Evolutionary conservation across 2,797 vertebrate genomes (phyloP).

Genomic region (Pygocentrus nattereri): DNA sequence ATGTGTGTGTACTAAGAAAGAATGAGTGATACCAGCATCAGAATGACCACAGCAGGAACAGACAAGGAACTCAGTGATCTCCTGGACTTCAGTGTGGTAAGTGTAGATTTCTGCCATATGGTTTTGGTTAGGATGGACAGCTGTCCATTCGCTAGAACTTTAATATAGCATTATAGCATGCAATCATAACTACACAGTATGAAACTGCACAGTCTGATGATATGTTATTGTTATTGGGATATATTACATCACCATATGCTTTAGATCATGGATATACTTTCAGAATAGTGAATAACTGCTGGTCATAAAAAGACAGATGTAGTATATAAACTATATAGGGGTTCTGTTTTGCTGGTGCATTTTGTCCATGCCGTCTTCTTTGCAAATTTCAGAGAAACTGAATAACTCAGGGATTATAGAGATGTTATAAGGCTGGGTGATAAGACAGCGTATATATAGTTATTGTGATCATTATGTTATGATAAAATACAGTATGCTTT

Average conservation of each 20-base stretch:
- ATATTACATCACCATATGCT: neutral
- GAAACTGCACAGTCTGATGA: neutral
- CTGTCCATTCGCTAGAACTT: neutral
- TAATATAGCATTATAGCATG: neutral
- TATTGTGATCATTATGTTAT: too few species aligned
- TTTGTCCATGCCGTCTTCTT: too few species aligned
- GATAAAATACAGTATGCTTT: too few species aligned
- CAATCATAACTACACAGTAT: neutral
- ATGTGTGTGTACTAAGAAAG: conserved; percentile 24
- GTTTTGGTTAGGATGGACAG: neutral
- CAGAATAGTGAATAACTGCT: too few species aligned
- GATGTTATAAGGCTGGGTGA: too few species aligned
- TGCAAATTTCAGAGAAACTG: neutral
- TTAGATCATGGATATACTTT: neutral
- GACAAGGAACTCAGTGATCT: conserved; percentile 98
- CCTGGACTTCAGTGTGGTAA: conserved; percentile 98
- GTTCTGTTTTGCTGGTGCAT: neutral
- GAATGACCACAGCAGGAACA: conserved; percentile 94
- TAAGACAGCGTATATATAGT: too few species aligned
- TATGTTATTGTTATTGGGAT: neutral
- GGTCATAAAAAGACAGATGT: too few species aligned
- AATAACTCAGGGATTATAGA: neutral
- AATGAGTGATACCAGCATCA: conserved; percentile 71
- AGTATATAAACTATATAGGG: too few species aligned
- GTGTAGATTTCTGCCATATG: conserved; percentile 53